Evolutionary conservation across 1,140 invertebrate genomes (phyloP).

Genomic region (Zaprionus ornatus): DNA sequence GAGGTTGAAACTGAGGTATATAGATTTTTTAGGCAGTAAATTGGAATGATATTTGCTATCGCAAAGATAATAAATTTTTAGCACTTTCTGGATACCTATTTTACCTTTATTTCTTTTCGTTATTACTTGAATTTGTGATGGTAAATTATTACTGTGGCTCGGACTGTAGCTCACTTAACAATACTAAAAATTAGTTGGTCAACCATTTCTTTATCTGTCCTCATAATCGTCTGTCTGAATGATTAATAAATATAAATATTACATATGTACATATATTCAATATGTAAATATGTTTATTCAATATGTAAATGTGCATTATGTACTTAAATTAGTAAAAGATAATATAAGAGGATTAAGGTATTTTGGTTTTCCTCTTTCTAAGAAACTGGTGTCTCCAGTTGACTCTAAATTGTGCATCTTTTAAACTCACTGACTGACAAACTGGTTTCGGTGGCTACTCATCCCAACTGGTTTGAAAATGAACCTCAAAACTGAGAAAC

Average conservation of each 20-base stretch:
- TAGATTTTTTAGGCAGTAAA: too few relatives aligned
- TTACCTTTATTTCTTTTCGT: neutral
- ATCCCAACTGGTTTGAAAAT: neutral
- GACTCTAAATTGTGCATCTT: neutral
- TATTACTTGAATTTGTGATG: neutral
- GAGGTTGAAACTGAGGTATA: too few relatives aligned
- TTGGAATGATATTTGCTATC: neutral
- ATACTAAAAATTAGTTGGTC: neutral
- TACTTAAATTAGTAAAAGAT: neutral
- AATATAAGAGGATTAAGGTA: neutral
- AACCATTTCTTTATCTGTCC: neutral
- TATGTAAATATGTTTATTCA: neutral
- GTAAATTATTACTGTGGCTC: neutral
- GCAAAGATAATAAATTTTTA: neutral
- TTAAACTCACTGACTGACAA: neutral
- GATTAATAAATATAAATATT: neutral
- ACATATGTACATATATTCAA: too few relatives aligned
- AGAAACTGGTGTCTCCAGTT: neutral
- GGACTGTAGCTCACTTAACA: neutral
- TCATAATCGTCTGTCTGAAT: neutral
- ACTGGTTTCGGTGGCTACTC: neutral
- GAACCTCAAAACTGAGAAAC: neutral
- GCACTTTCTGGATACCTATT: neutral
- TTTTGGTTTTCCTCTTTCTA: neutral
- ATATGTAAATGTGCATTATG: neutral